Conservation (phyloP, 1,140 invertebrate genomes). For the Portunus trituberculatus region DNA sequence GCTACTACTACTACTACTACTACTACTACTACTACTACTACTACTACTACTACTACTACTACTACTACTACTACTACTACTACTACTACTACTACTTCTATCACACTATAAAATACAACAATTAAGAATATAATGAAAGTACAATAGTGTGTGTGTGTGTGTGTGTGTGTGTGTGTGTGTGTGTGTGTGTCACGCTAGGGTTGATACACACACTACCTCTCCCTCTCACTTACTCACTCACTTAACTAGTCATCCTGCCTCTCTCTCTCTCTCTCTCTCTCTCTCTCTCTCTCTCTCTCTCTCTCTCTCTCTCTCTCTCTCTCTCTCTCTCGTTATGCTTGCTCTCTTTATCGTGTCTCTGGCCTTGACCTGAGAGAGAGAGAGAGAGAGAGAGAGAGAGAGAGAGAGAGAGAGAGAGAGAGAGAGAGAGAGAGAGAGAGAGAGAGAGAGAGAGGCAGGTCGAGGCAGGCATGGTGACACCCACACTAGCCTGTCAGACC, state of each 20-base stretch:
- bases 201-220: not conserved
- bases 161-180: conserved; percentile 42
- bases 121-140: not conserved
- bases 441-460: conserved; percentile 37
- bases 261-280: too few species aligned
- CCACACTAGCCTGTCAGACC: not conserved
- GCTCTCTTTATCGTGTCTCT: too few species aligned
- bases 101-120: not conserved
- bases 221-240: too few species aligned
- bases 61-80: too few species aligned
- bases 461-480: not conserved
- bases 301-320: conserved; percentile 51
- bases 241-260: too few species aligned
- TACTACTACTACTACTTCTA: too few species aligned
- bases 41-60: too few species aligned
- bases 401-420: not conserved
- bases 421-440: conserved; percentile 36
- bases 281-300: not conserved
- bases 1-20: too few species aligned
- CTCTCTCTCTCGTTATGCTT: not conserved
- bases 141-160: not conserved
- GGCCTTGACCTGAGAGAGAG: conserved; percentile 22
- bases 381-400: conserved; percentile 16
- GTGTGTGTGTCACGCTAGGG: conserved; percentile 8
- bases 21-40: too few species aligned